phyloP scores from a whole-genome alignment of 2,888 invertebrate genomes.

The Himalopsyche tibetana region DNA sequence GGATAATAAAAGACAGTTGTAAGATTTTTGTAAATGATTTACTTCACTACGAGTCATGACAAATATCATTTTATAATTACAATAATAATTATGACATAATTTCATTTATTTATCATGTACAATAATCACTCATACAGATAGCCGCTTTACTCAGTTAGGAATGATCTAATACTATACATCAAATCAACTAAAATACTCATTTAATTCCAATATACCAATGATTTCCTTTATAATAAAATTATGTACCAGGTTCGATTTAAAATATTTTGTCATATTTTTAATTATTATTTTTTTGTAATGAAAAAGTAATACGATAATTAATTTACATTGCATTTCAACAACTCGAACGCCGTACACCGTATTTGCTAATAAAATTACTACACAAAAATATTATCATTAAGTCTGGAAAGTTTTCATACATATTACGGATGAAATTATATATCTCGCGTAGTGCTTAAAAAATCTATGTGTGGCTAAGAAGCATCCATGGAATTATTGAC shows the following conservation, averaged over 20 bases:
- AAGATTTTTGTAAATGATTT: conserved; percentile 62
- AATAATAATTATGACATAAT: conserved; percentile 58
- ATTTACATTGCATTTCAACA: conserved; percentile 49
- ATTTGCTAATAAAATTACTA: conserved; percentile 21
- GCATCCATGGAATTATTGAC: neutral
- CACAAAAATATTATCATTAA: neutral
- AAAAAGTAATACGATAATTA: conserved; percentile 41
- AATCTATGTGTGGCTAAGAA: conserved; percentile 3
- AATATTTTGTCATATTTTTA: conserved; percentile 41
- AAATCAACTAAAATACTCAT: conserved; percentile 61
- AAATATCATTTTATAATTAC: conserved; percentile 63
- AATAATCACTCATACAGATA: conserved; percentile 61
- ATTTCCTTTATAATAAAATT: conserved; percentile 56
- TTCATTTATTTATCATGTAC: conserved; percentile 61
- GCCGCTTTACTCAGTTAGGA: conserved; percentile 59
- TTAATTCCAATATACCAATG: conserved; percentile 60
- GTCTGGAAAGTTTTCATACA: conserved; percentile 11
- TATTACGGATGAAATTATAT: neutral
- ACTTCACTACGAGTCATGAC: conserved; percentile 64
- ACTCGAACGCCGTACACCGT: conserved; percentile 55
- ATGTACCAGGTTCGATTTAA: conserved; percentile 53
- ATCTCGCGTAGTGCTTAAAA: neutral
- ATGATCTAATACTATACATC: conserved; percentile 64
- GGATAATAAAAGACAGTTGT: conserved; percentile 10
- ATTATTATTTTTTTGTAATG: conserved; percentile 47